Conservation (phyloP, 1,140 invertebrate genomes). For the Helicoverpa zea region DNA sequence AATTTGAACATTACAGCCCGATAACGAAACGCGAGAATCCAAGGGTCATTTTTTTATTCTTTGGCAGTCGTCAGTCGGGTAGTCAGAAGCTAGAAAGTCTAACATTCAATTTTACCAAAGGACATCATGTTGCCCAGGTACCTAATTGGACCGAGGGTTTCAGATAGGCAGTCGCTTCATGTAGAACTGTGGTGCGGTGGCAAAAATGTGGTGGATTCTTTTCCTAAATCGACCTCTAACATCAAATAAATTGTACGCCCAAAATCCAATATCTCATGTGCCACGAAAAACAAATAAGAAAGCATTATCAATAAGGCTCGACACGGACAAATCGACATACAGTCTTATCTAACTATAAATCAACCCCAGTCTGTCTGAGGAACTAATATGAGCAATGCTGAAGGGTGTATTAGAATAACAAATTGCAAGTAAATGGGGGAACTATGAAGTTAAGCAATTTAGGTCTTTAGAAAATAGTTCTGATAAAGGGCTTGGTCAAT, state of each 20-base stretch:
- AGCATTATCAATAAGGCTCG: constrained; percentile 42
- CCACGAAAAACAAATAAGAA: constrained; percentile 39
- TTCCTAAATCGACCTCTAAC: background rate
- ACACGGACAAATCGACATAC: constrained; percentile 42
- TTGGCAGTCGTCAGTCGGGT: too few relatives aligned
- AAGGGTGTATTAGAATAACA: constrained; percentile 45
- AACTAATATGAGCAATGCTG: constrained; percentile 22
- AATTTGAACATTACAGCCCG: too few relatives aligned
- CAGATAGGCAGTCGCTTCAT: too few relatives aligned
- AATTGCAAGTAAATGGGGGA: constrained; percentile 31
- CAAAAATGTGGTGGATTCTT: too few relatives aligned
- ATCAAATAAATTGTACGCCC: background rate
- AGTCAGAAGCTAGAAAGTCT: too few relatives aligned
- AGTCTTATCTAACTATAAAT: constrained; percentile 45
- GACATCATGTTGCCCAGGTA: too few relatives aligned
- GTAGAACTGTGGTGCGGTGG: too few relatives aligned
- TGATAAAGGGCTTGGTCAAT: background rate
- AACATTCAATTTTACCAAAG: too few relatives aligned
- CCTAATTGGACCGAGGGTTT: too few relatives aligned
- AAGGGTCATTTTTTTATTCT: too few relatives aligned
- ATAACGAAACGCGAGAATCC: too few relatives aligned
- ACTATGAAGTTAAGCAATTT: constrained; percentile 26
- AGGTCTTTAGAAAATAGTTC: background rate
- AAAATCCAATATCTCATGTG: background rate
- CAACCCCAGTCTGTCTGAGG: constrained; percentile 25